Percentiles rank a stretch among this genome's conserved stretches.
These are phyloP conservation scores for Bombus balteatus DNA, from an alignment of 1,140 invertebrate species.

Conservation along the genomic window DNA sequence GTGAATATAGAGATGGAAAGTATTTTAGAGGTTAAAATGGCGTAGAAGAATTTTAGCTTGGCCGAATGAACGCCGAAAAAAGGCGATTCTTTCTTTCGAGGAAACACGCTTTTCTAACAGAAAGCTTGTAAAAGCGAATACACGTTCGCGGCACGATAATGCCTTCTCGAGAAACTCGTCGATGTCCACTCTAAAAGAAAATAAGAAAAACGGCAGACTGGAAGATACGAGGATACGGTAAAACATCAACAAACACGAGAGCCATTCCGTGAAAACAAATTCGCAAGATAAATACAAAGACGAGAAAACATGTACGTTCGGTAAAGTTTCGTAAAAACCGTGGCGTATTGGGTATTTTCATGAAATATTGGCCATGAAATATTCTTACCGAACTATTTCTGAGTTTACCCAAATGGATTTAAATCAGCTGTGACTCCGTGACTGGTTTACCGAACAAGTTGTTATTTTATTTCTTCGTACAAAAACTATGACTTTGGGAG, in stretches of 20 bases:
- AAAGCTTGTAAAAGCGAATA: neutral
- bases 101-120: neutral
- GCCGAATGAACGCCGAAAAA: neutral
- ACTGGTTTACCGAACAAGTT: neutral
- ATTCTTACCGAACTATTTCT: neutral
- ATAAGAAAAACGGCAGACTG: neutral
- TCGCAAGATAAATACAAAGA: conserved; percentile 30
- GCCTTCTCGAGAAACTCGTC: conserved; percentile 14
- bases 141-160: neutral
- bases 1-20: no score
- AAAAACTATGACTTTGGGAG: no score
- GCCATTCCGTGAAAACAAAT: conserved; percentile 20
- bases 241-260: conserved; percentile 18
- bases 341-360: neutral
- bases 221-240: neutral
- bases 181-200: conserved; percentile 21
- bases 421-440: neutral
- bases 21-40: no score
- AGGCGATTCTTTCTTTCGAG: neutral
- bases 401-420: neutral
- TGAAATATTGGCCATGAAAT: neutral
- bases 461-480: neutral
- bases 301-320: conserved; percentile 13
- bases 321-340: neutral
- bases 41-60: no score